A percentile compares a stretch with the other conserved stretches of the same genome.
These are phyloP conservation scores for Megaustenia siamemsis DNA, from an alignment of 2,888 invertebrate genomes.

Conservation along the genomic window DNA sequence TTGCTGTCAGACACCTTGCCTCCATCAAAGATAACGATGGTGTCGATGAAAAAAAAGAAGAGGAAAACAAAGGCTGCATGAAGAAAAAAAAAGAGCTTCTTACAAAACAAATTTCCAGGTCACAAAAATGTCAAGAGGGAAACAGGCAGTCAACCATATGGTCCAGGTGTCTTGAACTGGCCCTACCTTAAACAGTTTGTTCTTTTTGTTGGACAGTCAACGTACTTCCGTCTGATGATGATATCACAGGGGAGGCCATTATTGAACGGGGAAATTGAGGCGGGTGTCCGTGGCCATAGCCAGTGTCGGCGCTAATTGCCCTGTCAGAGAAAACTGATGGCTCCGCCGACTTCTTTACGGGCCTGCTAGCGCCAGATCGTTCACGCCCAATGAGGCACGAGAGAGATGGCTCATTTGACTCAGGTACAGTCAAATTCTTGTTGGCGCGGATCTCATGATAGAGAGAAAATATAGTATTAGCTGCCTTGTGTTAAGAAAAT, in stretches of 20 bases:
- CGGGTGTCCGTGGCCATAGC: conserved; percentile 32
- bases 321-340: conserved; percentile 48
- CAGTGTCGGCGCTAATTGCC: conserved; percentile 32
- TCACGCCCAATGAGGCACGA: conserved; percentile 35
- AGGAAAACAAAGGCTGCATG: too few relatives aligned
- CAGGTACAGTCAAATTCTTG: background rate
- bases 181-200: background rate
- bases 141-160: background rate
- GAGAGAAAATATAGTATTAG: too few relatives aligned
- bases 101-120: background rate
- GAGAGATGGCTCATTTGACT: conserved; percentile 22
- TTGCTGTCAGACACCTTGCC: too few relatives aligned
- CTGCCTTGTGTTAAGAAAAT: too few relatives aligned
- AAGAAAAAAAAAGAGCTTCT: background rate
- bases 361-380: conserved; percentile 37
- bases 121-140: background rate
- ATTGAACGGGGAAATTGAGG: conserved; percentile 36
- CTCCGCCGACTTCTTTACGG: conserved; percentile 30
- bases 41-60: conserved; percentile 2
- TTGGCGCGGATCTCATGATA: background rate
- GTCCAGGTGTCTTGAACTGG: conserved; percentile 4
- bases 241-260: conserved; percentile 33
- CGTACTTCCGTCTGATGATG: conserved; percentile 29
- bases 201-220: background rate
- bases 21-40: background rate